Percentiles rank a stretch among this genome's conserved stretches.
phyloP scores from a whole-genome alignment of 1,140 invertebrate species.

The Drosophila nasuta region DNA sequence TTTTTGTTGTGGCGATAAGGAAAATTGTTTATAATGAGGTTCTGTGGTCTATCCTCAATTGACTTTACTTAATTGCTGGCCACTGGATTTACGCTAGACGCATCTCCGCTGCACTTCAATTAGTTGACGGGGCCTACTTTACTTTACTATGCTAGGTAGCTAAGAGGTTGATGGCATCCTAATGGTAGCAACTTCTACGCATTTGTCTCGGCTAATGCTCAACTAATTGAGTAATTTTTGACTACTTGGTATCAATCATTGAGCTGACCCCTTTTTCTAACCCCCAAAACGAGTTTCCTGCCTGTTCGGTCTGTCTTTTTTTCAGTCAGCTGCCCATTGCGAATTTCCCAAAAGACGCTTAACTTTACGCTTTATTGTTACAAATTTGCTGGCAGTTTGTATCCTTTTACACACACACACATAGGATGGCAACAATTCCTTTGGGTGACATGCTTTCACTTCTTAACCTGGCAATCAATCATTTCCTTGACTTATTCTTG shows the following conservation, averaged over 20 bases:
- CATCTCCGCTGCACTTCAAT: conserved; percentile 22
- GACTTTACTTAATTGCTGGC: conserved; percentile 68
- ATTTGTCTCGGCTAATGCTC: conserved; percentile 68
- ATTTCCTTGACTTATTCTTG: conserved; percentile 67
- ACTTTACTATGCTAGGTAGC: conserved; percentile 34
- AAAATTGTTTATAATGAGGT: conserved; percentile 82
- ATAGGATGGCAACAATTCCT: conserved; percentile 52
- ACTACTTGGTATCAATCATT: conserved; percentile 73
- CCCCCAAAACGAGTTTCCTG: conserved; percentile 37
- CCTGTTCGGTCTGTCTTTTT: background rate
- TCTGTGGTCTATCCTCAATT: conserved; percentile 73
- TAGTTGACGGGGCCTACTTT: conserved; percentile 28
- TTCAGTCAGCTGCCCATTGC: conserved; percentile 62
- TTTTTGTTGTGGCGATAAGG: conserved; percentile 57
- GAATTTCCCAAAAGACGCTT: conserved; percentile 74
- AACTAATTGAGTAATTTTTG: conserved; percentile 82
- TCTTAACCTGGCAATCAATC: conserved; percentile 69
- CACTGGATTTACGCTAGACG: conserved; percentile 46
- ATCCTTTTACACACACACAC: conserved; percentile 51
- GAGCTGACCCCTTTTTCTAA: conserved; percentile 28
- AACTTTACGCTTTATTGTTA: conserved; percentile 77
- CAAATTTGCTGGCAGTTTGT: conserved; percentile 70
- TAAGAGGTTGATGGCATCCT: conserved; percentile 31
- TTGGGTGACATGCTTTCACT: conserved; percentile 74
- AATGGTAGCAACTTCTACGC: conserved; percentile 37